Conservation (phyloP, 2,797 vertebrate species). For the Tachyglossus aculeatus region DNA sequence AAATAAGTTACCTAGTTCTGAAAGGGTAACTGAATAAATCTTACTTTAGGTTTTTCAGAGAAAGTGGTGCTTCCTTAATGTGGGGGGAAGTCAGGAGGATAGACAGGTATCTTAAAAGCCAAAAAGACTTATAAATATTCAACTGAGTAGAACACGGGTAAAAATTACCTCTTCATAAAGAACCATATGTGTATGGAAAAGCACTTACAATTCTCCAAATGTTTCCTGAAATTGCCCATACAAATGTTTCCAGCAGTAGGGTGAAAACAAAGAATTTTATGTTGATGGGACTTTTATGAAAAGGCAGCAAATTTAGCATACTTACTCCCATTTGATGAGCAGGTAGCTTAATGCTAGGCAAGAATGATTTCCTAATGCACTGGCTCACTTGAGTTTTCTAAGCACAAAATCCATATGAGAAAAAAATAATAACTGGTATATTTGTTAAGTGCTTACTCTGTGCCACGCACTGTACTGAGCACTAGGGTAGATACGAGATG, state of each 20-base stretch:
- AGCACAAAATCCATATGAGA: conserved; percentile 35
- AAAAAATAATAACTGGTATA: conserved; percentile 47
- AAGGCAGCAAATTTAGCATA: conserved; percentile 20
- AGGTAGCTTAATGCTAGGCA: conserved; percentile 5
- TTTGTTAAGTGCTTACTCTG: conserved; percentile 8
- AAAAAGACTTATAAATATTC: conserved; percentile 63
- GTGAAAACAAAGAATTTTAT: conserved; percentile 42
- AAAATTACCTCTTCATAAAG: conserved; percentile 66
- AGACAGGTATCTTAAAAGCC: conserved; percentile 44
- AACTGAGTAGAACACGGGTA: conserved; percentile 55
- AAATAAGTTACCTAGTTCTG: conserved; percentile 62
- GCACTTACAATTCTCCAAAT: conserved; percentile 57
- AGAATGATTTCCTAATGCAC: conserved; percentile 39
- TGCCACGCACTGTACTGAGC: too few relatives aligned
- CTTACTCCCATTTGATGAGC: conserved; percentile 44
- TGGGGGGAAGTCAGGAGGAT: conserved; percentile 35
- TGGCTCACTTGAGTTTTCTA: conserved; percentile 50
- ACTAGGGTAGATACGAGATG: too few relatives aligned
- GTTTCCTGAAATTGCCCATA: conserved; percentile 53
- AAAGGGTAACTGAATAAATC: conserved; percentile 69
- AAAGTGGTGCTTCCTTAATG: conserved; percentile 26
- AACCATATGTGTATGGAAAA: conserved; percentile 51
- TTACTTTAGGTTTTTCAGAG: conserved; percentile 53
- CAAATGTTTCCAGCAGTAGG: conserved; percentile 39
- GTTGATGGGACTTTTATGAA: conserved; percentile 15